Evolutionary conservation across 2,888 invertebrate species (phyloP).

Genomic region (Xiphydria camelus): DNA sequence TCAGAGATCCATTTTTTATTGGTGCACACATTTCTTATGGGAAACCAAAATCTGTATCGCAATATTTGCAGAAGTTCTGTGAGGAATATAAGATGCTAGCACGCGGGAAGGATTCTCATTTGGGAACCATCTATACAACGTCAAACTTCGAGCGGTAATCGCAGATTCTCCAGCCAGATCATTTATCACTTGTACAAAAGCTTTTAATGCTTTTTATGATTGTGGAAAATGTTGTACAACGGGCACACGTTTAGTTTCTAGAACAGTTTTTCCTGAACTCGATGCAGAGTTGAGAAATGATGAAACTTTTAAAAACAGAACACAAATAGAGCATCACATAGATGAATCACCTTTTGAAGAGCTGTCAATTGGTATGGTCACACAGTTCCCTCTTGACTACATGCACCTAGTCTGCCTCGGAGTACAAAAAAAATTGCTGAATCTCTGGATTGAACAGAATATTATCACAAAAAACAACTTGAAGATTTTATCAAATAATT

Average conservation of each 20-base stretch:
- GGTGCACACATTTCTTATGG: not conserved
- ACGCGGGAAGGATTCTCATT: not conserved
- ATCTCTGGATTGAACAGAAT: not conserved
- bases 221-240: constrained; percentile 4
- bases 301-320: constrained; percentile 2
- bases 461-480: not conserved
- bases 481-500: constrained; percentile 1
- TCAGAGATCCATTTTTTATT: not conserved
- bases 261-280: not conserved
- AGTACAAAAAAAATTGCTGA: not conserved
- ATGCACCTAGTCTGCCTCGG: not conserved
- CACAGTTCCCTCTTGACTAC: not conserved
- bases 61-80: not conserved
- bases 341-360: constrained; percentile 8
- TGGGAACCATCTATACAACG: not conserved
- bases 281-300: constrained; percentile 4
- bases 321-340: constrained; percentile 4
- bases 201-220: constrained; percentile 1
- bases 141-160: not conserved
- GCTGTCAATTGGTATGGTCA: constrained; percentile 1
- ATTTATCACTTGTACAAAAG: constrained; percentile 4
- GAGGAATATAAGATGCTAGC: not conserved
- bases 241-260: not conserved
- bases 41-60: not conserved
- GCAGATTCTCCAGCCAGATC: constrained; percentile 1